A percentile compares a stretch with the other conserved stretches of the same genome.
These are phyloP conservation scores for Antidorcas marsupialis DNA, from an alignment of 2,113 vertebrate species.

Conservation along the genomic window DNA sequence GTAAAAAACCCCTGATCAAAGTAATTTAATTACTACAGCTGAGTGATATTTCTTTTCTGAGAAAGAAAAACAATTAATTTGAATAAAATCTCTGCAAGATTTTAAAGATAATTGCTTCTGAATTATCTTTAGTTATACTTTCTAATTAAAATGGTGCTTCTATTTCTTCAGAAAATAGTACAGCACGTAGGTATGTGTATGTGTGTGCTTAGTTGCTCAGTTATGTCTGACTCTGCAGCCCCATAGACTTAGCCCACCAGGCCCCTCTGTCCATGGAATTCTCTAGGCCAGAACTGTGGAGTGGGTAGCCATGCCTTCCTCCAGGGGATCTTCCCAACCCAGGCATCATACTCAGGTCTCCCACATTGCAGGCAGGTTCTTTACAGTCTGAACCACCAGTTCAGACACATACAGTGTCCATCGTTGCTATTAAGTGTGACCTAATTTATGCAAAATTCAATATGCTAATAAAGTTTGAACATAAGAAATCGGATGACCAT, in stretches of 20 bases:
- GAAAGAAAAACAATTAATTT: conserved; percentile 29
- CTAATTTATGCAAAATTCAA: conserved; percentile 28
- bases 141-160: not conserved
- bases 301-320: not conserved
- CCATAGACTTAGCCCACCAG: not conserved
- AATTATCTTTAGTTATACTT: not conserved
- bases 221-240: not conserved
- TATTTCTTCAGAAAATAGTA: not conserved
- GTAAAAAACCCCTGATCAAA: not conserved
- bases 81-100: not conserved
- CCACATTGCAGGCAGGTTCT: not conserved
- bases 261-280: not conserved
- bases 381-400: not conserved
- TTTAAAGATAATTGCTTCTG: conserved; percentile 40
- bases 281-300: not conserved
- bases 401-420: not conserved
- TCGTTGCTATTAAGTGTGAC: not conserved
- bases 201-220: not conserved
- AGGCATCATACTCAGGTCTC: not conserved
- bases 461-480: not conserved
- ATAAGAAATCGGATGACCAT: not conserved
- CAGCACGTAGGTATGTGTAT: not conserved
- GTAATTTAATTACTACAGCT: conserved; percentile 28
- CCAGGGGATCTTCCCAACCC: not conserved
- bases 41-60: conserved; percentile 1